Conservation (phyloP, 2,888 invertebrate species). For the Ormia ochracea region DNA sequence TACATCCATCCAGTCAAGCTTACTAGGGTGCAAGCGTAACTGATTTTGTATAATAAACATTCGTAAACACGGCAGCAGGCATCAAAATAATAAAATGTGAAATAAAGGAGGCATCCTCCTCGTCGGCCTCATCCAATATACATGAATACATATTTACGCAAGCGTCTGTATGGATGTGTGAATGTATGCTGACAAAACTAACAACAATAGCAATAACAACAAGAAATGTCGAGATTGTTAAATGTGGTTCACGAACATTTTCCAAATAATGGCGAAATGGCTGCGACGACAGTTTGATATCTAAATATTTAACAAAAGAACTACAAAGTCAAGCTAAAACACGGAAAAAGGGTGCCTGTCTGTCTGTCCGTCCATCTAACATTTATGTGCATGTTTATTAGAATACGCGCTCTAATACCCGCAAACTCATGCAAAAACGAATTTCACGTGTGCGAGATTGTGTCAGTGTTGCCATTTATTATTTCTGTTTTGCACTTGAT, state of each 20-base stretch:
- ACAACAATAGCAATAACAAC: conserved; percentile 14
- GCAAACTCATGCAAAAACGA: neutral
- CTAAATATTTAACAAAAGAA: conserved; percentile 50
- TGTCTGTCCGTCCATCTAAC: neutral
- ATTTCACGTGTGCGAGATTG: neutral
- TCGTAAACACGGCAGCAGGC: conserved; percentile 69
- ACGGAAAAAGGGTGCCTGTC: conserved; percentile 46
- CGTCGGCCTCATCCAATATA: conserved; percentile 17
- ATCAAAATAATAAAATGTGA: conserved; percentile 61
- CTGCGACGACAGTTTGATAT: conserved; percentile 61
- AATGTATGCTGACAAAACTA: conserved; percentile 20
- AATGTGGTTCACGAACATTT: conserved; percentile 41
- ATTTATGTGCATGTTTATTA: neutral
- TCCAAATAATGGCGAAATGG: conserved; percentile 59
- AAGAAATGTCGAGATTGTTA: conserved; percentile 51
- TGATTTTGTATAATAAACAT: conserved; percentile 71
- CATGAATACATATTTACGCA: too few species aligned
- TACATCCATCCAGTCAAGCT: conserved; percentile 27
- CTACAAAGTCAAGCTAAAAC: conserved; percentile 2
- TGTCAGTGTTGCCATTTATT: neutral
- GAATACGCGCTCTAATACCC: conserved; percentile 8
- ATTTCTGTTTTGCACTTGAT: too few species aligned
- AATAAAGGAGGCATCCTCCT: conserved; percentile 41
- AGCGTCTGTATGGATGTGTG: too few species aligned
- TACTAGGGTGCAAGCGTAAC: conserved; percentile 68